A percentile compares a stretch with the other conserved stretches of the same genome.
Conservation (phyloP, 2,113 vertebrate genomes). For the Pseudois nayaur region DNA sequence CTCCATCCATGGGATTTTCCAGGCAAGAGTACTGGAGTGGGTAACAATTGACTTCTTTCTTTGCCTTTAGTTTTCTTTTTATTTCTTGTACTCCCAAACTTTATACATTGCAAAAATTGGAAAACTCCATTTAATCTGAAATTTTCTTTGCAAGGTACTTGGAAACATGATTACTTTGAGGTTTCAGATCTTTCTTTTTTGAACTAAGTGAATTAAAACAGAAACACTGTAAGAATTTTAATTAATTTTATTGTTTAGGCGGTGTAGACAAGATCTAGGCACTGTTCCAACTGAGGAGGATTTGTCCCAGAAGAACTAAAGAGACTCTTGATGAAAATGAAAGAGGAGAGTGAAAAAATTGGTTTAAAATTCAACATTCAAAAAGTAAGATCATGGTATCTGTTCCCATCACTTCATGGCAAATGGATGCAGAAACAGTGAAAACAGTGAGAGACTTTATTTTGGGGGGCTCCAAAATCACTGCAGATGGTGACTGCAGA, state of each 20-base stretch:
- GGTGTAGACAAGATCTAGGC: neutral
- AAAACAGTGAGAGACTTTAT: neutral
- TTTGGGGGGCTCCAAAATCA: neutral
- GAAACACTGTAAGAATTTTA: neutral
- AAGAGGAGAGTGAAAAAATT: neutral
- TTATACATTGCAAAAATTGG: neutral
- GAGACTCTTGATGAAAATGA: neutral
- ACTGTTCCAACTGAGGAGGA: neutral
- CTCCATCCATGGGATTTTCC: neutral
- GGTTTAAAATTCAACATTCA: neutral
- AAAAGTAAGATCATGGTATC: neutral
- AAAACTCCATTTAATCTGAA: neutral
- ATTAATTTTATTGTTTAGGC: neutral
- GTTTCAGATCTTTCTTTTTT: neutral
- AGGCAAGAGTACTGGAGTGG: neutral
- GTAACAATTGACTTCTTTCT: neutral
- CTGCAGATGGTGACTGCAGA: neutral
- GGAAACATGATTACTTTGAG: neutral
- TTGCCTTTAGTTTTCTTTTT: neutral
- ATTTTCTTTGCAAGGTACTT: neutral
- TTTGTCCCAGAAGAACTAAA: neutral
- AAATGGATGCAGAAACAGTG: neutral
- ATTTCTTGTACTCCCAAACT: neutral
- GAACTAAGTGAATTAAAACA: neutral
- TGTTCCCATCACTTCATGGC: neutral